A percentile compares a stretch with the other conserved stretches of the same genome.
Conservation (phyloP, 2,113 vertebrate species). For the Mustelus asterias region DNA sequence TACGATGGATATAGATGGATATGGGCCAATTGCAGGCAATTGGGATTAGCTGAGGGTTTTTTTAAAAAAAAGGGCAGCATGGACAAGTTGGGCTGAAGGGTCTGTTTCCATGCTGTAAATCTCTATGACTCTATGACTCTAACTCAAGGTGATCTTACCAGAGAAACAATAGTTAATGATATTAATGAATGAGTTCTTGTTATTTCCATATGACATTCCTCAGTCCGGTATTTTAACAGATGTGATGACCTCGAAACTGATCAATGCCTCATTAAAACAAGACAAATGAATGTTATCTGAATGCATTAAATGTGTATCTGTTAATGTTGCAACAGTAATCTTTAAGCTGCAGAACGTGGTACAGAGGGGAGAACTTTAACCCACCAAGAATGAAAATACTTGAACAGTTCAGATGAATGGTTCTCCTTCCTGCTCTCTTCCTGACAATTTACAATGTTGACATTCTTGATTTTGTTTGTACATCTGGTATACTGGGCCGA, state of each 20-base stretch:
- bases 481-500: too few relatives aligned
- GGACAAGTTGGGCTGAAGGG: too few relatives aligned
- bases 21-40: too few relatives aligned
- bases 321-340: background rate
- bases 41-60: too few relatives aligned
- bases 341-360: background rate
- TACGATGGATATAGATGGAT: too few relatives aligned
- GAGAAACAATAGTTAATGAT: background rate
- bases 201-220: background rate
- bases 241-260: background rate
- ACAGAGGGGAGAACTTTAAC: background rate
- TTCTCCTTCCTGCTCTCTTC: background rate
- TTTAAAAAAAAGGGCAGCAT: too few relatives aligned
- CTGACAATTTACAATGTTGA: background rate
- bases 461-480: background rate
- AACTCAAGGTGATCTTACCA: background rate
- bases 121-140: too few relatives aligned
- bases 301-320: background rate
- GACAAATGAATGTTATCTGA: background rate
- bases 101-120: too few relatives aligned
- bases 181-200: background rate
- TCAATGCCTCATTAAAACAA: background rate
- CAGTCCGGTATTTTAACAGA: background rate
- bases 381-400: background rate
- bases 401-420: background rate